These are phyloP conservation scores for Nothoprocta pentlandii DNA, from an alignment of 2,113 vertebrate genomes.

Conservation along the genomic window DNA sequence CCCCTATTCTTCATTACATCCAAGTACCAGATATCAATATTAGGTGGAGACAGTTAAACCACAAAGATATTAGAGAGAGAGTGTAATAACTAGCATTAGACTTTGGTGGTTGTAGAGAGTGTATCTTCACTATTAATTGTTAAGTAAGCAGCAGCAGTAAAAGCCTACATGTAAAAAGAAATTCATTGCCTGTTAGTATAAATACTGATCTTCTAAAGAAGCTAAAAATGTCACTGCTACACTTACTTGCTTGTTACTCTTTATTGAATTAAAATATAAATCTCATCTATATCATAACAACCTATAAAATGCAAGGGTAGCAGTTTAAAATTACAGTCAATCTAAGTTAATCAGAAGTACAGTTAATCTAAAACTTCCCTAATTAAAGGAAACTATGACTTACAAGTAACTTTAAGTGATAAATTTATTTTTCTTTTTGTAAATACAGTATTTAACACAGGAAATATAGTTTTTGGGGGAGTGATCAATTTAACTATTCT, in stretches of 20 bases:
- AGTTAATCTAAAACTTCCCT: background rate
- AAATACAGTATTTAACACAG: background rate
- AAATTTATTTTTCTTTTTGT: background rate
- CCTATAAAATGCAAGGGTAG: background rate
- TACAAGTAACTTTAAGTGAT: background rate
- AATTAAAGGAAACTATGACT: background rate
- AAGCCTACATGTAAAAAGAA: background rate
- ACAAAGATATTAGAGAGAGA: background rate
- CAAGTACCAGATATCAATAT: constrained; percentile 49
- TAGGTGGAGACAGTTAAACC: constrained; percentile 51
- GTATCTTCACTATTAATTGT: background rate
- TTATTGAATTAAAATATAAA: constrained; percentile 20
- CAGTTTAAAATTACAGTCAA: background rate
- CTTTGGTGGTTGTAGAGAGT: background rate
- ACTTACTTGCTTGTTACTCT: background rate
- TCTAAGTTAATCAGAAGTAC: background rate
- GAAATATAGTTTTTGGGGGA: background rate
- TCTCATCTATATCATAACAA: background rate
- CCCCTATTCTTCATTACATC: constrained; percentile 57
- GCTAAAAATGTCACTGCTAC: background rate
- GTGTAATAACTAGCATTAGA: background rate
- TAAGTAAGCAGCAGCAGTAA: background rate
- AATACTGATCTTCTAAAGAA: background rate
- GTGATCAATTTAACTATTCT: background rate
- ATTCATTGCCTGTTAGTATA: background rate